These are phyloP conservation scores for Onthophagus taurus DNA, from an alignment of 1,140 invertebrate genomes.

Conservation along the genomic window DNA sequence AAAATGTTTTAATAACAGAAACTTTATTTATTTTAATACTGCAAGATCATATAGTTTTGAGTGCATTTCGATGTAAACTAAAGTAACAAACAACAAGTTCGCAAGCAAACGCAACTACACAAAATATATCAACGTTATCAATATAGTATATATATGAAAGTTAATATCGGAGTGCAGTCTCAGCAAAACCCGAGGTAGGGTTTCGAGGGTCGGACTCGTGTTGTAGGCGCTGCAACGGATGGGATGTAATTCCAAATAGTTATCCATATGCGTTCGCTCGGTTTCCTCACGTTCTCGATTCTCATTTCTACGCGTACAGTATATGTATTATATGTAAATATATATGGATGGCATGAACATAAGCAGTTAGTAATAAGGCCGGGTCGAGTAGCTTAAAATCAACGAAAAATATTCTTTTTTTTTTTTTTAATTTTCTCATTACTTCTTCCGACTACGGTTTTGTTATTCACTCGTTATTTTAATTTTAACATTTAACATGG, in stretches of 20 bases:
- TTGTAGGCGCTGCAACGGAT: constrained; percentile 18
- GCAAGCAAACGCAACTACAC: constrained; percentile 37
- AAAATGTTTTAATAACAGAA: not conserved
- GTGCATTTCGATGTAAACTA: constrained; percentile 37
- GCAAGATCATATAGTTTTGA: constrained; percentile 11
- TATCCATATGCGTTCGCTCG: too few species aligned
- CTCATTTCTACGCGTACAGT: constrained; percentile 26
- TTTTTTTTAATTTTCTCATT: not conserved
- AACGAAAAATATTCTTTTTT: constrained; percentile 10
- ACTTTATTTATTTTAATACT: not conserved
- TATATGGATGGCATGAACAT: constrained; percentile 34
- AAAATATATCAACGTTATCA: constrained; percentile 34
- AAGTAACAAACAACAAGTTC: constrained; percentile 30
- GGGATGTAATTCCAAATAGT: constrained; percentile 16
- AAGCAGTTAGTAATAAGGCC: constrained; percentile 28
- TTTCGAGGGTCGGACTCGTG: constrained; percentile 12
- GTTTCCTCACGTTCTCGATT: too few species aligned
- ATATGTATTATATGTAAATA: constrained; percentile 16
- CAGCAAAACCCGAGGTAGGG: constrained; percentile 9
- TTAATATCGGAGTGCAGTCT: constrained; percentile 12
- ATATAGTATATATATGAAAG: constrained; percentile 20
- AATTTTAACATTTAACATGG: constrained; percentile 17
- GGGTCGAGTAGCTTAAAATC: constrained; percentile 14
- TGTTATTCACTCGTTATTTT: constrained; percentile 11
- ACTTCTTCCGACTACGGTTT: not conserved